Conservation (phyloP, 2,113 vertebrate genomes). For the Polyodon spathula region DNA sequence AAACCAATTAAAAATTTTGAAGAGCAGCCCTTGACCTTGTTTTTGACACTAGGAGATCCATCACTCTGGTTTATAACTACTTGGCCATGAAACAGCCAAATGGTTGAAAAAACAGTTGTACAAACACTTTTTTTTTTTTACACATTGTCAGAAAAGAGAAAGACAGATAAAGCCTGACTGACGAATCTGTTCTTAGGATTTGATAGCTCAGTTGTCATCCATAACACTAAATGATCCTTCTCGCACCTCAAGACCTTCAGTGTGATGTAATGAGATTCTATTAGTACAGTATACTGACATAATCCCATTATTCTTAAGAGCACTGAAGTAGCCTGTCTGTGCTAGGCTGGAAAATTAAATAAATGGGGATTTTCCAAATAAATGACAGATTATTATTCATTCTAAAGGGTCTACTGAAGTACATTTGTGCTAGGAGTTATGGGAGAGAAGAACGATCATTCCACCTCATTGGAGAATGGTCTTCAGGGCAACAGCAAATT, state of each 20-base stretch:
- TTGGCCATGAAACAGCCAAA: too few relatives aligned
- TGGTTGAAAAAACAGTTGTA: not conserved
- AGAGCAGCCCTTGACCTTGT: too few relatives aligned
- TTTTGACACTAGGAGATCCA: too few relatives aligned
- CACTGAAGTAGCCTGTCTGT: not conserved
- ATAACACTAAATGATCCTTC: constrained; percentile 26
- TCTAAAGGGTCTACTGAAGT: not conserved
- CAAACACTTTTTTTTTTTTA: not conserved
- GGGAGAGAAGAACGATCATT: not conserved
- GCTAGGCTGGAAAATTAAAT: not conserved
- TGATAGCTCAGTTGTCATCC: constrained; percentile 21
- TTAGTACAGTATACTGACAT: constrained; percentile 17
- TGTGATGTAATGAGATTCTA: constrained; percentile 19
- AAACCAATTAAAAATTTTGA: too few relatives aligned
- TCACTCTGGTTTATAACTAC: too few relatives aligned
- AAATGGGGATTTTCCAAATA: constrained; percentile 3
- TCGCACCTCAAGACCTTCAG: constrained; percentile 8
- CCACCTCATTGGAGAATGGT: not conserved
- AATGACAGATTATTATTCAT: not conserved
- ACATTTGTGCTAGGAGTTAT: not conserved
- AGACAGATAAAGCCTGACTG: constrained; percentile 25
- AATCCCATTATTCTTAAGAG: constrained; percentile 1
- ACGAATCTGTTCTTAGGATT: constrained; percentile 18
- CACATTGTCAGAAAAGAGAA: constrained; percentile 18
- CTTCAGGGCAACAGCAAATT: too few relatives aligned